Evolutionary conservation across 2,113 vertebrate genomes (phyloP).

Genomic region (Cacatua alba): DNA sequence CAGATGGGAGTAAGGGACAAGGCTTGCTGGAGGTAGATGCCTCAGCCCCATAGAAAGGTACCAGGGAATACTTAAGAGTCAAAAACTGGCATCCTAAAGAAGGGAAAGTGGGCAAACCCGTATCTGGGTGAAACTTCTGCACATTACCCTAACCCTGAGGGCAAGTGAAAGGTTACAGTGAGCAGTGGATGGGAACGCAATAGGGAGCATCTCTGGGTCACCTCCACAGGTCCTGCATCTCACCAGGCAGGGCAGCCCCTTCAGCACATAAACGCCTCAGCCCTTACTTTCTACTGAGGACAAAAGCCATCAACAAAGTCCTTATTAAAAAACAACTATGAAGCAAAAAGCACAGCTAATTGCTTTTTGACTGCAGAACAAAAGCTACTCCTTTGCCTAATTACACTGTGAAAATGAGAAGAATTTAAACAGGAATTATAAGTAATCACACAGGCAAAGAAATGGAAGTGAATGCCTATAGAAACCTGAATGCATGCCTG

Average conservation of each 20-base stretch:
- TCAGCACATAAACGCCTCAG: neutral
- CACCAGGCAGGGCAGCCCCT: neutral
- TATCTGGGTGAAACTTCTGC: neutral
- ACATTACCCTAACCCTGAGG: neutral
- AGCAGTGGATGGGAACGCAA: neutral
- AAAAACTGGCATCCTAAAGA: neutral
- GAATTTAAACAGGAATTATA: constrained; percentile 55
- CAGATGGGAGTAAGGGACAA: neutral
- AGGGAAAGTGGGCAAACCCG: neutral
- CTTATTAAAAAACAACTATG: constrained; percentile 56
- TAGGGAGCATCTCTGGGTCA: neutral
- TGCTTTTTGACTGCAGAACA: constrained; percentile 65
- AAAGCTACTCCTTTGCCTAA: constrained; percentile 43
- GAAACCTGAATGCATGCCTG: neutral
- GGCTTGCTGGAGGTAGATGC: neutral
- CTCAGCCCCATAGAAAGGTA: neutral
- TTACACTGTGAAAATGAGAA: constrained; percentile 56
- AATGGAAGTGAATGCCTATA: neutral
- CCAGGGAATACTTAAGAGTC: neutral
- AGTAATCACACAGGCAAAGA: constrained; percentile 34
- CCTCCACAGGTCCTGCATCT: neutral
- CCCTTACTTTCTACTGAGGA: constrained; percentile 18
- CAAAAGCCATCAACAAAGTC: constrained; percentile 44
- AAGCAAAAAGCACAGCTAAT: constrained; percentile 59
- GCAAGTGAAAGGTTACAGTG: neutral